Evolutionary conservation across 1,140 invertebrate species (phyloP).

Genomic region (Drosophila repletoides): DNA sequence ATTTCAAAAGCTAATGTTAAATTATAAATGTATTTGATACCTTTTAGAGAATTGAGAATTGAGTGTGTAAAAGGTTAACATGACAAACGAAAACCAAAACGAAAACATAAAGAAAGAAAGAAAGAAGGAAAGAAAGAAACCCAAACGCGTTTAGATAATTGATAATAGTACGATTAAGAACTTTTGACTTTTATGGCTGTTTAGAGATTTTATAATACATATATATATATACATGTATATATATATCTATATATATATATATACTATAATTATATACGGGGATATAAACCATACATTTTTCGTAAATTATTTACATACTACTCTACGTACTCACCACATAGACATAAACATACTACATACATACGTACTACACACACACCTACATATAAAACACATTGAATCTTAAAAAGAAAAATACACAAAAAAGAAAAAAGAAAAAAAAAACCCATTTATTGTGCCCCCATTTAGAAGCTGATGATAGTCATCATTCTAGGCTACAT

Average conservation of each 20-base stretch:
- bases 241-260: conserved; percentile 29
- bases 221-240: conserved; percentile 49
- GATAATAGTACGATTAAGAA: conserved; percentile 69
- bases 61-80: no score
- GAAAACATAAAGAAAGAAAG: neutral
- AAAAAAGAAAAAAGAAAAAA: no score
- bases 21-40: conserved; percentile 6
- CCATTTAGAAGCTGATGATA: no score
- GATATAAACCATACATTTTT: conserved; percentile 30
- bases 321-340: conserved; percentile 13
- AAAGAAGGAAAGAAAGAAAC: conserved; percentile 14
- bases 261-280: conserved; percentile 40
- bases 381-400: conserved; percentile 9
- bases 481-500: no score
- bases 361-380: conserved; percentile 18
- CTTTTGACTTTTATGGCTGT: conserved; percentile 80
- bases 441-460: conserved; percentile 8
- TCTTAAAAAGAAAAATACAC: neutral
- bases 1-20: conserved; percentile 50
- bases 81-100: no score
- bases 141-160: conserved; percentile 68
- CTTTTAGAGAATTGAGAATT: no score
- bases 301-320: conserved; percentile 64
- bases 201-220: conserved; percentile 79
- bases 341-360: neutral